Evolutionary conservation across 2,113 vertebrate species (phyloP).

Genomic region (Machaerirhynchus nigripectus): DNA sequence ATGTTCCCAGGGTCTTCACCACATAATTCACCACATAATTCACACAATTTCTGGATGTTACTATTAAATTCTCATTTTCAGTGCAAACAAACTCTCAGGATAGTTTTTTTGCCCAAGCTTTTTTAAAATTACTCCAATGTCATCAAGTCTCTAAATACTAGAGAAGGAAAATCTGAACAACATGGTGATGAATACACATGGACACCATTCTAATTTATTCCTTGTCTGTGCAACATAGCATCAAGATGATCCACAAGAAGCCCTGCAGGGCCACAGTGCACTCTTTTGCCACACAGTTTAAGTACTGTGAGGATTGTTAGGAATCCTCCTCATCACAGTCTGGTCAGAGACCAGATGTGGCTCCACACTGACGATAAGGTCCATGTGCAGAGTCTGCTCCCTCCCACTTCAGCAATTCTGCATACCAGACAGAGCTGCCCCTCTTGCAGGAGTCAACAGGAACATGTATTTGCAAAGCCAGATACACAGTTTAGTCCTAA

Average conservation of each 20-base stretch:
- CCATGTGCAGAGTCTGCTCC: not conserved
- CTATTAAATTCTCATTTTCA: not conserved
- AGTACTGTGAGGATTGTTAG: not conserved
- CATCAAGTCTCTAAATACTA: not conserved
- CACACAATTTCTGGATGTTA: not conserved
- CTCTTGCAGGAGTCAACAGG: not conserved
- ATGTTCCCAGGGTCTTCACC: not conserved
- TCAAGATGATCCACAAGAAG: not conserved
- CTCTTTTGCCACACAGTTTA: not conserved
- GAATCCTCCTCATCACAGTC: not conserved
- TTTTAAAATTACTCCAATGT: not conserved
- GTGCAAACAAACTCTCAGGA: not conserved
- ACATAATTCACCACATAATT: not conserved
- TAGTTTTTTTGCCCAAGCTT: not conserved
- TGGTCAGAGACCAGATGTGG: not conserved
- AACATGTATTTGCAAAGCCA: not conserved
- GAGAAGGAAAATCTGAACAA: not conserved
- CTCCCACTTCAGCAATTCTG: not conserved
- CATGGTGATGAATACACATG: not conserved
- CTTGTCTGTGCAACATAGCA: not conserved
- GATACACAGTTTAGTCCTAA: not conserved
- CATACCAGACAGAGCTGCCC: not conserved
- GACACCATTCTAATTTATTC: not conserved
- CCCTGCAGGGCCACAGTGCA: not conserved
- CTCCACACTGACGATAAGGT: fast-evolving